A percentile compares a stretch with the other conserved stretches of the same genome.
phyloP scores from a whole-genome alignment of 2,113 vertebrate genomes.

The Pollimyrus isidori region DNA sequence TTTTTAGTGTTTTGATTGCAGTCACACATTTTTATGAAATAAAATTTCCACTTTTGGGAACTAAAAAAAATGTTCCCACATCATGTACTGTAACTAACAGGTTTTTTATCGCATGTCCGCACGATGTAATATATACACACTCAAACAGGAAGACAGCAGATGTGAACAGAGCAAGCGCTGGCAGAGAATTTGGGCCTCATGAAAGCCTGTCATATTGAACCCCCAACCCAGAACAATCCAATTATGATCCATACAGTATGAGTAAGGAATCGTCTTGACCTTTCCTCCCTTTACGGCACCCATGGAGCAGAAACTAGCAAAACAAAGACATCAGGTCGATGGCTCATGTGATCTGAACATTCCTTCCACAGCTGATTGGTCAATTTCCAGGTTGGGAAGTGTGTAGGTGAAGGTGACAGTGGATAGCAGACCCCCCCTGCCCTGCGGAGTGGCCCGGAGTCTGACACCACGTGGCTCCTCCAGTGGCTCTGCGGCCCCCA shows the following conservation, averaged over 20 bases:
- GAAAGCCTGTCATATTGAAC: neutral
- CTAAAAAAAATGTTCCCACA: neutral
- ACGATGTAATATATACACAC: neutral
- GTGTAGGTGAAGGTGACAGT: neutral
- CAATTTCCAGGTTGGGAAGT: neutral
- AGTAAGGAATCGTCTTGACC: neutral
- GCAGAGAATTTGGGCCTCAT: neutral
- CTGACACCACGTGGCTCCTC: neutral
- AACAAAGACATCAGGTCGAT: neutral
- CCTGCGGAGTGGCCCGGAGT: neutral
- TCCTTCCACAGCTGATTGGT: neutral
- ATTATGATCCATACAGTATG: neutral
- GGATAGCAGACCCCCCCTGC: neutral
- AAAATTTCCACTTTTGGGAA: neutral
- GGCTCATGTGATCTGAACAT: neutral
- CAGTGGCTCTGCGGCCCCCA: neutral
- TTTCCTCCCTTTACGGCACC: neutral
- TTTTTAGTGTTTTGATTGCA: neutral
- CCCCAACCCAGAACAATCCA: neutral
- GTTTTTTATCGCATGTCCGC: neutral
- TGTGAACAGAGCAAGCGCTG: neutral
- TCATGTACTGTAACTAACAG: neutral
- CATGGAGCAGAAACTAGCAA: neutral
- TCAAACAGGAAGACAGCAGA: neutral
- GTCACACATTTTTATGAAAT: neutral